These are phyloP conservation scores for Pollenia labialis DNA, from an alignment of 2,888 invertebrate species.

Conservation along the genomic window DNA sequence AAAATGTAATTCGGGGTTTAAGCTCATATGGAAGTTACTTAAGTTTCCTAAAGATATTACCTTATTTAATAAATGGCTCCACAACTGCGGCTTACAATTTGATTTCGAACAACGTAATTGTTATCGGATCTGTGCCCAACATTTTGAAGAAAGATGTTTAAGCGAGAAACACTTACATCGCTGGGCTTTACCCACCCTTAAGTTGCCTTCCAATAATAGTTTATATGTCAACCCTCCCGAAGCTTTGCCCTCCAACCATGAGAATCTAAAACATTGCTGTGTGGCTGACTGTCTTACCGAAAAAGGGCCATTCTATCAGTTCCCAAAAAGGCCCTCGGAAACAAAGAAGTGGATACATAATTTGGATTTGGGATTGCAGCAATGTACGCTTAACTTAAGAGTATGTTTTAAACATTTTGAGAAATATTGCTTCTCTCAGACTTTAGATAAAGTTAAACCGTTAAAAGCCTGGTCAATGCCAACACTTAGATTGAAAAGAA, in stretches of 20 bases:
- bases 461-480: constrained; percentile 72
- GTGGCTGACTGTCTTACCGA: constrained; percentile 59
- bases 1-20: constrained; percentile 77
- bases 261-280: constrained; percentile 70
- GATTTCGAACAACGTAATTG: constrained; percentile 73
- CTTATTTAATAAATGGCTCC: constrained; percentile 77
- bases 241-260: constrained; percentile 69
- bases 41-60: constrained; percentile 75
- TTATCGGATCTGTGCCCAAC: constrained; percentile 78
- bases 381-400: constrained; percentile 60
- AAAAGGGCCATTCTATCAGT: constrained; percentile 66
- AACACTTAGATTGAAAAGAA: constrained; percentile 69
- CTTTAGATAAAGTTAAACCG: constrained; percentile 43
- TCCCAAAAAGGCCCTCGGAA: constrained; percentile 54
- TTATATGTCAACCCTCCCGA: constrained; percentile 70
- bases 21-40: constrained; percentile 75
- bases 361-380: constrained; percentile 63
- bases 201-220: constrained; percentile 67
- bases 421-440: constrained; percentile 58
- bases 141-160: constrained; percentile 77
- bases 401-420: constrained; percentile 73
- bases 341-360: constrained; percentile 72
- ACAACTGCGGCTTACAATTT: constrained; percentile 77
- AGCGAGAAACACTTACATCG: constrained; percentile 65
- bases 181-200: constrained; percentile 74